A percentile compares a stretch with the other conserved stretches of the same genome.
phyloP scores from a whole-genome alignment of 2,113 vertebrate genomes.

The Paracanthobrama guichenoti region DNA sequence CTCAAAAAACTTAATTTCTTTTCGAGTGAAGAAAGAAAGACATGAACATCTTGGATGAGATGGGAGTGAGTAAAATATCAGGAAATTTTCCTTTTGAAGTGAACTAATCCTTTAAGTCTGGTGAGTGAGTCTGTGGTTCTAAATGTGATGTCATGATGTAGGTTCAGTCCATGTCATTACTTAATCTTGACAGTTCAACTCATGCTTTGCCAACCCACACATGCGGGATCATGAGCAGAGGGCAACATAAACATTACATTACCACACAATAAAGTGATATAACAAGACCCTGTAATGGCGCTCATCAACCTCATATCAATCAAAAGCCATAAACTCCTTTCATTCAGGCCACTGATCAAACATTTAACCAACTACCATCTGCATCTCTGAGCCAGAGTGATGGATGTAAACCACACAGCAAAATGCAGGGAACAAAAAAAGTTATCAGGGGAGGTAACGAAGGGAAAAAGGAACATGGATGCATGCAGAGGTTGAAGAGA shows the following conservation, averaged over 20 bases:
- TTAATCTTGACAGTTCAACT: conserved; percentile 24
- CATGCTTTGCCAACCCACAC: conserved; percentile 13
- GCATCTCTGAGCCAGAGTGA: not conserved
- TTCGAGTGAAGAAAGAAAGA: too few species aligned
- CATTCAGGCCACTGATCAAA: conserved; percentile 16
- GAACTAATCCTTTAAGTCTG: not conserved
- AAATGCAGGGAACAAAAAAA: conserved; percentile 2
- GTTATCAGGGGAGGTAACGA: not conserved
- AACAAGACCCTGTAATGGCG: not conserved
- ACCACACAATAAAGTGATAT: conserved; percentile 24
- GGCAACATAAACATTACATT: conserved; percentile 22
- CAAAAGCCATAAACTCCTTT: conserved; percentile 1
- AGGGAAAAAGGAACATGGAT: conserved; percentile 1
- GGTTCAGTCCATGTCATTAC: not conserved
- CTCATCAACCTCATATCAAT: conserved; percentile 28
- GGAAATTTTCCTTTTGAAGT: too few species aligned
- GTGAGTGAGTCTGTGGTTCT: not conserved
- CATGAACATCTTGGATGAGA: too few species aligned
- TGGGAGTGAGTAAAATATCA: too few species aligned
- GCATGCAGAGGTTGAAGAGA: not conserved
- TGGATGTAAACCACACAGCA: conserved; percentile 9
- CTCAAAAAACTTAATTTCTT: too few species aligned
- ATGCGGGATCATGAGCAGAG: conserved; percentile 11
- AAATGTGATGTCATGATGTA: conserved; percentile 13
- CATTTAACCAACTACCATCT: not conserved